phyloP scores from a whole-genome alignment of 2,888 invertebrate genomes.

The Pocota personata region DNA sequence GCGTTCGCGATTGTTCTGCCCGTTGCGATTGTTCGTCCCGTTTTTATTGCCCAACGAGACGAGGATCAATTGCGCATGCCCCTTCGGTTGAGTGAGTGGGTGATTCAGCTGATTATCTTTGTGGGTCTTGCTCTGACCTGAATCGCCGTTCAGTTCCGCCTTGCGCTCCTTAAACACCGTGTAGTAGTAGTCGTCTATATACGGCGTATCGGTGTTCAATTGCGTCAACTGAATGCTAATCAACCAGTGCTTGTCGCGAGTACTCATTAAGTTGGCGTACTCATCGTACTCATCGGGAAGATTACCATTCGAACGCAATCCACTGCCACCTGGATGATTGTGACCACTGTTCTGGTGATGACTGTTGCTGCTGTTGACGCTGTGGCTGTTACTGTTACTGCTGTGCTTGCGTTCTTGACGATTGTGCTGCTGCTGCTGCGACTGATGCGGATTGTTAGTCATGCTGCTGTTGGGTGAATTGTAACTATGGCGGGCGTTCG shows the following conservation, averaged over 20 bases:
- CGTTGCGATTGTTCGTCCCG: conserved; percentile 83
- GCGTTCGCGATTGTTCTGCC: conserved; percentile 84
- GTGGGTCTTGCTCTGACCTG: conserved; percentile 85
- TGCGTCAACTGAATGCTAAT: conserved; percentile 97
- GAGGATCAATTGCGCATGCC: conserved; percentile 82
- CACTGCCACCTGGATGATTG: conserved; percentile 41
- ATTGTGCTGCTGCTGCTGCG: conserved; percentile 75
- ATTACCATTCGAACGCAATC: conserved; percentile 81
- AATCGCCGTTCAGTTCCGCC: conserved; percentile 85
- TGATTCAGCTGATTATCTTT: conserved; percentile 87
- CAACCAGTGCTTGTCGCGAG: conserved; percentile 97
- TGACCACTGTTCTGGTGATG: conserved; percentile 71
- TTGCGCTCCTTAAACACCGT: conserved; percentile 90
- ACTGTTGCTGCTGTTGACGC: conserved; percentile 77
- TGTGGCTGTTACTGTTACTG: conserved; percentile 77
- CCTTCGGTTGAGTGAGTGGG: conserved; percentile 84
- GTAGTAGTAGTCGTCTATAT: conserved; percentile 98
- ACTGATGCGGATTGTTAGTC: conserved; percentile 76
- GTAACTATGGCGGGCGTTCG: conserved; percentile 75
- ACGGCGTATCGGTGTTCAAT: conserved; percentile 96
- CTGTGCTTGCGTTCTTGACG: conserved; percentile 69
- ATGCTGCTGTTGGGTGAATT: conserved; percentile 46
- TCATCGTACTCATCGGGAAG: conserved; percentile 86
- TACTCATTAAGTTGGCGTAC: conserved; percentile 96
- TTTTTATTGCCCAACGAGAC: conserved; percentile 82